Conservation (phyloP, 1,140 invertebrate species). For the Drosophila albomicans region DNA sequence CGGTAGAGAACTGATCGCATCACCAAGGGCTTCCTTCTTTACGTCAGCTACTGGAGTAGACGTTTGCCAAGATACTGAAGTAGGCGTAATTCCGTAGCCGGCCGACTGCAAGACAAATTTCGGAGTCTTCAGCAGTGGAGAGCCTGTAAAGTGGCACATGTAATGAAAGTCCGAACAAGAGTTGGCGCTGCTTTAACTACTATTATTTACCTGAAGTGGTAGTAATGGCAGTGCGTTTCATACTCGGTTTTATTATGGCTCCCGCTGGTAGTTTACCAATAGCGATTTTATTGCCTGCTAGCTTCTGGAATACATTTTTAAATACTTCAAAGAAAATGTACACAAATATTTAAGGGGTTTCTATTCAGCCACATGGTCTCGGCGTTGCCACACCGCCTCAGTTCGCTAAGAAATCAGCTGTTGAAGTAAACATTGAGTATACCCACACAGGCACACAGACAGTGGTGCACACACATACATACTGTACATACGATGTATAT, state of each 20-base stretch:
- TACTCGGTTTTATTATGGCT: constrained; percentile 55
- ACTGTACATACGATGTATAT: constrained; percentile 12
- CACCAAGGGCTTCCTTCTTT: constrained; percentile 50
- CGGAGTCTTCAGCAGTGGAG: constrained; percentile 50
- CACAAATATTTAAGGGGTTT: background rate
- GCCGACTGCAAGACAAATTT: constrained; percentile 61
- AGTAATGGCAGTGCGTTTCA: constrained; percentile 56
- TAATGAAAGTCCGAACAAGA: background rate
- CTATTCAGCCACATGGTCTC: constrained; percentile 12
- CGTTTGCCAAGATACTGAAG: constrained; percentile 31
- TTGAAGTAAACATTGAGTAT: background rate
- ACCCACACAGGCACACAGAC: background rate
- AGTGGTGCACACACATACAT: background rate
- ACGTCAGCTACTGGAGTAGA: constrained; percentile 2
- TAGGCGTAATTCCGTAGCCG: constrained; percentile 5
- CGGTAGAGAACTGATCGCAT: constrained; percentile 72
- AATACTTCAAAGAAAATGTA: constrained; percentile 1
- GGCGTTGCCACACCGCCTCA: constrained; percentile 7
- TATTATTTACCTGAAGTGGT: constrained; percentile 20
- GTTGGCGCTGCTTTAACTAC: too few relatives aligned
- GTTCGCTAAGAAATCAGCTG: constrained; percentile 27
- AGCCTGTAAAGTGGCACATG: background rate
- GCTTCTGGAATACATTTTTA: constrained; percentile 33
- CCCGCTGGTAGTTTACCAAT: constrained; percentile 63
- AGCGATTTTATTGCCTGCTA: constrained; percentile 48